Conservation (phyloP, 2,113 vertebrate species). For the Oenanthe oenanthe region DNA sequence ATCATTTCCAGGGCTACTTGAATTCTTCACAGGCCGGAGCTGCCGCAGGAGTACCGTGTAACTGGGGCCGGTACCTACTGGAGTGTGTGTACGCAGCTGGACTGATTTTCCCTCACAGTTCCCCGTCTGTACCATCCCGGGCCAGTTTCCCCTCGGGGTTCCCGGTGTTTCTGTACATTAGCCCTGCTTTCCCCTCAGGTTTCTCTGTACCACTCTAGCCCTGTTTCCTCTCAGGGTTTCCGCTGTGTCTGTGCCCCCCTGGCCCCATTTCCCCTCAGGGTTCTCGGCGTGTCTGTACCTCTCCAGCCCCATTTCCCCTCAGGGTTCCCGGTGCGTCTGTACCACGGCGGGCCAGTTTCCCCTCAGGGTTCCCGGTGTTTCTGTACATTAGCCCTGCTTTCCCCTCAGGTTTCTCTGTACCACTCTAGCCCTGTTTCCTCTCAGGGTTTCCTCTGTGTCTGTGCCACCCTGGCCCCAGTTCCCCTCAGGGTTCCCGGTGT, state of each 20-base stretch:
- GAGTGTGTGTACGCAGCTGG: no score
- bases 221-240: not conserved
- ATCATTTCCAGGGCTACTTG: no score
- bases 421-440: accelerated
- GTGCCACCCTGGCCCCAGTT: accelerated
- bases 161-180: no score
- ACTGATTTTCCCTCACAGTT: not conserved
- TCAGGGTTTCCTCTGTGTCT: no score
- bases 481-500: no score
- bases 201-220: accelerated
- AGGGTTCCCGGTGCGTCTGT: no score
- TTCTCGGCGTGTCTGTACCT: not conserved
- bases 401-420: no score
- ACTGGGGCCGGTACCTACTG: accelerated
- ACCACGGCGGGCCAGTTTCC: accelerated
- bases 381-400: no score
- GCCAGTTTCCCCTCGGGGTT: not conserved
- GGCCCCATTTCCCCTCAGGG: no score
- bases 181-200: no score
- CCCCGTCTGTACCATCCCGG: accelerated
- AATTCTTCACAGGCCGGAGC: not conserved
- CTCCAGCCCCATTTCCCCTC: no score
- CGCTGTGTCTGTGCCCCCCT: accelerated
- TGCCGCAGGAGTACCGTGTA: not conserved
- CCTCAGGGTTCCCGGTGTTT: not conserved